A percentile compares a stretch with the other conserved stretches of the same genome.
Conservation (phyloP, 2,797 vertebrate genomes). For the Coilia nasus region DNA sequence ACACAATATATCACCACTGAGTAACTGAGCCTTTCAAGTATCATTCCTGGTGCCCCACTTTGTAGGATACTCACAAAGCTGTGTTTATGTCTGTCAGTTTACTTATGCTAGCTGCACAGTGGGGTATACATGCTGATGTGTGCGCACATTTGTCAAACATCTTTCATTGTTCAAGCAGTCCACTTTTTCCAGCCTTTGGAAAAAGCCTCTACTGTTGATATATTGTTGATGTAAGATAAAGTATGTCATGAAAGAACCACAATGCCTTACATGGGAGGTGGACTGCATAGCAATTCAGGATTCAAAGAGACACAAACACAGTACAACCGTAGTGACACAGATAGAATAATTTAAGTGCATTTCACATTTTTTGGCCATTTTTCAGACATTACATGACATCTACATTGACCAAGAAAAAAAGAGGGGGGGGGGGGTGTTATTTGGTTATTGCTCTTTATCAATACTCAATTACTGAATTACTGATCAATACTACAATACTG, state of each 20-base stretch:
- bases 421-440: too few species aligned
- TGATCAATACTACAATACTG: not conserved
- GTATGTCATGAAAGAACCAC: not conserved
- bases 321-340: not conserved
- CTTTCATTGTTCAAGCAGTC: not conserved
- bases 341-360: not conserved
- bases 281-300: not conserved
- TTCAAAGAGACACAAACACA: too few species aligned
- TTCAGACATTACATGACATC: too few species aligned
- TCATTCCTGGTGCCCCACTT: not conserved
- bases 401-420: too few species aligned
- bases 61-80: not conserved
- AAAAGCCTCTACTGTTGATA: not conserved
- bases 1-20: constrained; percentile 20
- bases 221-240: not conserved
- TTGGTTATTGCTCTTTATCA: too few species aligned
- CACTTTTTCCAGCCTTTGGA: not conserved
- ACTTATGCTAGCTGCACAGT: not conserved
- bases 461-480: too few species aligned
- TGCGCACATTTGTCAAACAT: not conserved
- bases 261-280: not conserved
- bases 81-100: not conserved
- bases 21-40: constrained; percentile 15
- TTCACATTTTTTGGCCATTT: not conserved
- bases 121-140: not conserved